A percentile compares a stretch with the other conserved stretches of the same genome.
Evolutionary conservation across 1,140 invertebrate species (phyloP).

Genomic region (Diorhabda elongata): DNA sequence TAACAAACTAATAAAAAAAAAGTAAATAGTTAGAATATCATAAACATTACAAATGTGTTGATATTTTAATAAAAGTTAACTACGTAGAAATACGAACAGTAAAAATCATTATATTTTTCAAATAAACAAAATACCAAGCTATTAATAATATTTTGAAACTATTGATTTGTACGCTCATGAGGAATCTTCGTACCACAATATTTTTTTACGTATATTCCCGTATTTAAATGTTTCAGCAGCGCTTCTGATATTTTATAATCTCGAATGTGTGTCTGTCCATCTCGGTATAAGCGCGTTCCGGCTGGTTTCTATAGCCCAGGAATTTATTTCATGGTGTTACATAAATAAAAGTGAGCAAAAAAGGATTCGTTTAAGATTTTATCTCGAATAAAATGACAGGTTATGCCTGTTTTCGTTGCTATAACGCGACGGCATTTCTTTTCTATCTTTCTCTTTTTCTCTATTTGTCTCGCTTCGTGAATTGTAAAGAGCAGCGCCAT

Average conservation of each 20-base stretch:
- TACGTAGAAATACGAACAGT: too few species aligned
- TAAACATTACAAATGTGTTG: too few species aligned
- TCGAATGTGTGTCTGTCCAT: neutral
- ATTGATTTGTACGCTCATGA: too few species aligned
- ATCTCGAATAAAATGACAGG: constrained; percentile 2
- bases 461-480: neutral
- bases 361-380: constrained; percentile 2
- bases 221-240: constrained; percentile 1
- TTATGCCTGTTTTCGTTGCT: constrained; percentile 1
- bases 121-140: too few species aligned
- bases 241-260: neutral
- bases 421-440: neutral
- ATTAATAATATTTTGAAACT: too few species aligned
- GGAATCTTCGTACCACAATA: too few species aligned
- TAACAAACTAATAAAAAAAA: too few species aligned
- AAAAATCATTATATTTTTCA: too few species aligned
- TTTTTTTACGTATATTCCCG: too few species aligned
- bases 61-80: too few species aligned
- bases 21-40: too few species aligned
- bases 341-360: constrained; percentile 3
- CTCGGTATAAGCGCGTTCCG: neutral
- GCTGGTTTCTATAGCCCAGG: neutral
- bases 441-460: neutral
- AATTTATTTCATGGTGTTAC: constrained; percentile 2
- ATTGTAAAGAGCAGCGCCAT: neutral